Conservation (phyloP, 1,140 invertebrate species). For the Andrena cerasifolii region DNA sequence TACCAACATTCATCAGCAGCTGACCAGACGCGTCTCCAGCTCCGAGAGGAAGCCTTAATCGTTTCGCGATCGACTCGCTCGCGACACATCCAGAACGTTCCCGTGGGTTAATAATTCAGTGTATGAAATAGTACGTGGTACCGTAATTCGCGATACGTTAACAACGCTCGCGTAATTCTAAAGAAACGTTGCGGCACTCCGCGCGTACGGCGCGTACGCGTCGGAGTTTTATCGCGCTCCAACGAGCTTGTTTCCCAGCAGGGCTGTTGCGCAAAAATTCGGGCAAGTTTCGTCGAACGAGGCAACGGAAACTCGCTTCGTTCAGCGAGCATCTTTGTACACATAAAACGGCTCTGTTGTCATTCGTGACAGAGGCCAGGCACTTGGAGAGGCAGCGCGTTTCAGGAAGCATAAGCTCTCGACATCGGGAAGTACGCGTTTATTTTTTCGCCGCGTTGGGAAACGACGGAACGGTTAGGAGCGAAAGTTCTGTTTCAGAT, state of each 20-base stretch:
- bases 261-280: constrained; percentile 25
- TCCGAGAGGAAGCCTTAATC: constrained; percentile 80
- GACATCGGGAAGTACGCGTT: background rate
- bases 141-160: background rate
- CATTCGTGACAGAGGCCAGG: too few relatives aligned
- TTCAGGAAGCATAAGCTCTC: background rate
- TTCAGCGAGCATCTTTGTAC: background rate
- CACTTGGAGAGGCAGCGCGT: background rate
- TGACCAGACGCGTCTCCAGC: constrained; percentile 77
- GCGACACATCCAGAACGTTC: background rate
- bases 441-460: background rate
- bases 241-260: background rate
- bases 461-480: background rate
- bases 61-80: background rate
- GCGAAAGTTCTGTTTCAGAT: background rate
- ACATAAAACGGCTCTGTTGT: too few relatives aligned
- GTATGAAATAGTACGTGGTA: too few relatives aligned
- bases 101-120: background rate
- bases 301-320: background rate
- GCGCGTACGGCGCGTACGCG: background rate
- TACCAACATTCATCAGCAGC: constrained; percentile 73
- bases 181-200: background rate
- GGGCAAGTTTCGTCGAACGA: background rate
- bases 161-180: background rate
- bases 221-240: background rate